phyloP scores from a whole-genome alignment of 2,113 vertebrate genomes.

The Gallinago media region DNA sequence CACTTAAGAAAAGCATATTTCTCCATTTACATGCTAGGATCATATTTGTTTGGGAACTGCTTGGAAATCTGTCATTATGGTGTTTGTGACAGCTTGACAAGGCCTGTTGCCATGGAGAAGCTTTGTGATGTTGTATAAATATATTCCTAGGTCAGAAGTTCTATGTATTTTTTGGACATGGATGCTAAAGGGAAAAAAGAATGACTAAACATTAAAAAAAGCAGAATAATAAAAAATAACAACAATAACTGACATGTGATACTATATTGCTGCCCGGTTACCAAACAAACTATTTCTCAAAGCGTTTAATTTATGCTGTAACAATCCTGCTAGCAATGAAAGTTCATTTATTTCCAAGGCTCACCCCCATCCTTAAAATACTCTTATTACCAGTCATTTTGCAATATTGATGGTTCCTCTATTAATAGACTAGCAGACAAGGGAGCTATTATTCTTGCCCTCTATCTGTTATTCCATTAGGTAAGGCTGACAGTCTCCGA shows the following conservation, averaged over 20 bases:
- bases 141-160: constrained; percentile 75
- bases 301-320: constrained; percentile 39
- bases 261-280: constrained; percentile 16
- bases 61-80: constrained; percentile 70
- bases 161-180: constrained; percentile 76
- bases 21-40: constrained; percentile 62
- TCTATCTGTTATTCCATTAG: constrained; percentile 76
- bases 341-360: constrained; percentile 63
- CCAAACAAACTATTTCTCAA: constrained; percentile 39
- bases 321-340: constrained; percentile 34
- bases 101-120: constrained; percentile 79
- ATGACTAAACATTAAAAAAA: constrained; percentile 69
- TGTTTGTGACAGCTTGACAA: constrained; percentile 76
- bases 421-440: constrained; percentile 74
- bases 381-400: constrained; percentile 71
- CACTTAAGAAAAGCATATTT: not conserved
- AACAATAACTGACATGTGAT: constrained; percentile 64
- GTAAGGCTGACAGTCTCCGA: constrained; percentile 50
- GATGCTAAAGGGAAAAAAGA: constrained; percentile 64
- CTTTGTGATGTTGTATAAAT: constrained; percentile 81
- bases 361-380: constrained; percentile 58
- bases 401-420: constrained; percentile 70
- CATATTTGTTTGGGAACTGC: constrained; percentile 73
- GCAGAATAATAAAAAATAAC: constrained; percentile 67
- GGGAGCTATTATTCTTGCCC: constrained; percentile 63